These are phyloP conservation scores for Heliconius erato DNA, from an alignment of 2,888 invertebrate genomes.

Conservation along the genomic window DNA sequence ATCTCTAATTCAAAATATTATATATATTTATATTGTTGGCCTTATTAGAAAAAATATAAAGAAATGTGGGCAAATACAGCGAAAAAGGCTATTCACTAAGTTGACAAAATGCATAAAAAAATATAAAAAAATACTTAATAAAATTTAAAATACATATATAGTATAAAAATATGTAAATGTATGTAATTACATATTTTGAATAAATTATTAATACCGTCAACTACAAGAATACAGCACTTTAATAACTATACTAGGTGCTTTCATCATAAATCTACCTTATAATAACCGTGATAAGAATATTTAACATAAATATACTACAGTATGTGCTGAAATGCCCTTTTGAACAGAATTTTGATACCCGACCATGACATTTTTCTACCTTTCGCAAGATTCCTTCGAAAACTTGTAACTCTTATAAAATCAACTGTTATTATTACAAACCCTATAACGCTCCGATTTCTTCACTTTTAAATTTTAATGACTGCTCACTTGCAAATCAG, in stretches of 20 bases:
- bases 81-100: no score
- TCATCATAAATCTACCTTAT: conserved; percentile 32
- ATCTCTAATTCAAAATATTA: no score
- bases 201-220: not conserved
- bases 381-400: conserved; percentile 68
- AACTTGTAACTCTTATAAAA: conserved; percentile 72
- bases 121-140: no score
- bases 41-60: no score
- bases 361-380: conserved; percentile 77
- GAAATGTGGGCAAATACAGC: no score
- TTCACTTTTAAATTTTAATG: conserved; percentile 64
- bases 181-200: conserved; percentile 5
- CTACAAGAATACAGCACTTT: not conserved
- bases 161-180: not conserved
- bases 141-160: not conserved
- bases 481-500: conserved; percentile 55
- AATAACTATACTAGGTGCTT: conserved; percentile 8
- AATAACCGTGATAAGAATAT: conserved; percentile 37
- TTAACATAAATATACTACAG: conserved; percentile 41
- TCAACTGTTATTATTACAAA: conserved; percentile 63
- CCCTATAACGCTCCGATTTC: conserved; percentile 71
- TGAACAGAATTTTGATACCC: conserved; percentile 65
- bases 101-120: no score
- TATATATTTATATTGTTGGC: no score
- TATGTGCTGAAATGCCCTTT: conserved; percentile 65